Conservation (phyloP, 2,797 vertebrate genomes). For the Alectoris magna region DNA sequence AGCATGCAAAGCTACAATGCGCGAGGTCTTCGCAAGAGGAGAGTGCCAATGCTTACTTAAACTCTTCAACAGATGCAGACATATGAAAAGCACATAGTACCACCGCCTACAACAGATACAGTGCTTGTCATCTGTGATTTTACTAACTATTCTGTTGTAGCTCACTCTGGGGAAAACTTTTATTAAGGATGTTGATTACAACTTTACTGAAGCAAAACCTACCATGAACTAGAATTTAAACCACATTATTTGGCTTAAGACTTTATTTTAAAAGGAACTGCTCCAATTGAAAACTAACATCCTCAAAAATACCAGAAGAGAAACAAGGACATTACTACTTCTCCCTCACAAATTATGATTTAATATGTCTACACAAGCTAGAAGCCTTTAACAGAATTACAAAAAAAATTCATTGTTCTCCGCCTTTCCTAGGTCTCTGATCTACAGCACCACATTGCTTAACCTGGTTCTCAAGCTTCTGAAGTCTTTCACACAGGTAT, state of each 20-base stretch:
- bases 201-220: not conserved
- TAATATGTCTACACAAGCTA: not conserved
- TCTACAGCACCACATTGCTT: not conserved
- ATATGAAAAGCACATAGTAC: not conserved
- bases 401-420: not conserved
- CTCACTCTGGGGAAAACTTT: not conserved
- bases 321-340: not conserved
- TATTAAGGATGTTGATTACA: not conserved
- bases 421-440: not conserved
- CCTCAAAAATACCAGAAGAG: not conserved
- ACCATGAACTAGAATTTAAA: not conserved
- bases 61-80: not conserved
- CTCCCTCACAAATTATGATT: not conserved
- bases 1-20: not conserved
- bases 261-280: not conserved
- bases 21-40: not conserved
- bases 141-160: not conserved
- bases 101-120: not conserved
- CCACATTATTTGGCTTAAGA: not conserved
- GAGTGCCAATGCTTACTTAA: not conserved
- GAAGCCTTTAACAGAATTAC: not conserved
- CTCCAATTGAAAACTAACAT: not conserved
- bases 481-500: not conserved
- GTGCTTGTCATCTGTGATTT: not conserved
- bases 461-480: not conserved